A percentile compares a stretch with the other conserved stretches of the same genome.
Evolutionary conservation across 2,797 vertebrate species (phyloP).

Genomic region (Podarcis siculus): DNA sequence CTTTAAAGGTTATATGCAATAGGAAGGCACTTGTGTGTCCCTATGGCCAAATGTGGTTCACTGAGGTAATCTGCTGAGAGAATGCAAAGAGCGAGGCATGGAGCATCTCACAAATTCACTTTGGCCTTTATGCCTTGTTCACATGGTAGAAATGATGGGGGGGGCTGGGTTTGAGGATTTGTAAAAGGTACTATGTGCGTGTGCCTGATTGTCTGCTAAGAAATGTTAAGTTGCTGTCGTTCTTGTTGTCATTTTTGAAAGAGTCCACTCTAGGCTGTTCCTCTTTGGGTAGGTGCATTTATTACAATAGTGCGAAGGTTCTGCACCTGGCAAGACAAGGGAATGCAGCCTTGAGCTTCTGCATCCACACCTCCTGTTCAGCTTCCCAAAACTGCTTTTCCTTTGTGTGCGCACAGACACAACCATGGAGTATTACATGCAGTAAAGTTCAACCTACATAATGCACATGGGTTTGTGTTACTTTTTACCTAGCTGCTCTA

Average conservation of each 20-base stretch:
- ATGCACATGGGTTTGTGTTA: not conserved
- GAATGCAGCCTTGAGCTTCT: not conserved
- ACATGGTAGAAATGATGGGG: not conserved
- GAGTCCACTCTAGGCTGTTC: too few species aligned
- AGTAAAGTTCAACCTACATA: not conserved
- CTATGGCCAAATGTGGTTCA: conserved; percentile 65
- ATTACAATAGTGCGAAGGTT: not conserved
- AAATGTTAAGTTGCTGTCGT: not conserved
- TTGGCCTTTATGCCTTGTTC: conserved; percentile 53
- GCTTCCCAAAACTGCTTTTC: too few species aligned
- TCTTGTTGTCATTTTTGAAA: too few species aligned
- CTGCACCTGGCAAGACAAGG: not conserved
- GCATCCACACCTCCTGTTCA: not conserved
- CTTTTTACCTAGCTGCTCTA: not conserved
- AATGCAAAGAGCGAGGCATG: conserved; percentile 50
- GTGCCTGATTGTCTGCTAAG: not conserved
- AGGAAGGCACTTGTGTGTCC: conserved; percentile 62
- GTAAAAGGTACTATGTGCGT: not conserved
- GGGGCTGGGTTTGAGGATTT: not conserved
- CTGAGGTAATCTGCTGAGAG: conserved; percentile 63
- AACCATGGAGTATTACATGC: too few species aligned
- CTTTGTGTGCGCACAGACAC: too few species aligned
- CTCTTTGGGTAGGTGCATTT: too few species aligned
- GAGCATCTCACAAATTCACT: conserved; percentile 38
- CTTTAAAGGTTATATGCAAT: conserved; percentile 66